phyloP scores from a whole-genome alignment of 2,888 invertebrate genomes.

The Drosophila percnosoma region DNA sequence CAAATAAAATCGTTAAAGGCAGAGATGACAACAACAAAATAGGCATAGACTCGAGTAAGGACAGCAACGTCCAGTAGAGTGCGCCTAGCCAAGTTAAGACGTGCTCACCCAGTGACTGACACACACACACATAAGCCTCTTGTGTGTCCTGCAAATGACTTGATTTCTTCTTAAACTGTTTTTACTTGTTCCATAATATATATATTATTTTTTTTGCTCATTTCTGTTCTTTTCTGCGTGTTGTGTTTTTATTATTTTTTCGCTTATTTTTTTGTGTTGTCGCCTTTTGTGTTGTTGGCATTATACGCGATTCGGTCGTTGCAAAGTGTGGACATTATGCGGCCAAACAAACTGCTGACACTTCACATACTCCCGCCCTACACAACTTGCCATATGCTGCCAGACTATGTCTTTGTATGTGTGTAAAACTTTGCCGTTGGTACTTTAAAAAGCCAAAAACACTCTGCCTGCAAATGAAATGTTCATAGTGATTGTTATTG shows the following conservation, averaged over 20 bases:
- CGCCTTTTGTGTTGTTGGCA: conserved; percentile 22
- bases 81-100: conserved; percentile 43
- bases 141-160: conserved; percentile 65
- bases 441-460: conserved; percentile 43
- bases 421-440: conserved; percentile 47
- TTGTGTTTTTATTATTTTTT: conserved; percentile 29
- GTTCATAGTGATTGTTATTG: conserved; percentile 28
- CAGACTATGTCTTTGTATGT: conserved; percentile 20
- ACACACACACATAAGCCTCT: conserved; percentile 14
- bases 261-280: conserved; percentile 37
- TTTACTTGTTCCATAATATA: conserved; percentile 35
- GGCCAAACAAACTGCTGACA: conserved; percentile 35
- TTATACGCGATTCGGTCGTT: conserved; percentile 45
- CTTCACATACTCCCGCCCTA: conserved; percentile 4
- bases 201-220: conserved; percentile 8
- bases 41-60: conserved; percentile 24
- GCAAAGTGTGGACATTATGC: conserved; percentile 55
- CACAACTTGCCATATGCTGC: conserved; percentile 65
- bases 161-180: conserved; percentile 63
- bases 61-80: conserved; percentile 48
- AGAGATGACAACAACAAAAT: conserved; percentile 9
- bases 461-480: conserved; percentile 55
- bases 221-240: conserved; percentile 12
- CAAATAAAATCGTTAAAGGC: conserved; percentile 19
- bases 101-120: conserved; percentile 25